Base-by-base conservation (phyloP, 2,888 invertebrate genomes). In the Trichopoda pennipes region DNA sequence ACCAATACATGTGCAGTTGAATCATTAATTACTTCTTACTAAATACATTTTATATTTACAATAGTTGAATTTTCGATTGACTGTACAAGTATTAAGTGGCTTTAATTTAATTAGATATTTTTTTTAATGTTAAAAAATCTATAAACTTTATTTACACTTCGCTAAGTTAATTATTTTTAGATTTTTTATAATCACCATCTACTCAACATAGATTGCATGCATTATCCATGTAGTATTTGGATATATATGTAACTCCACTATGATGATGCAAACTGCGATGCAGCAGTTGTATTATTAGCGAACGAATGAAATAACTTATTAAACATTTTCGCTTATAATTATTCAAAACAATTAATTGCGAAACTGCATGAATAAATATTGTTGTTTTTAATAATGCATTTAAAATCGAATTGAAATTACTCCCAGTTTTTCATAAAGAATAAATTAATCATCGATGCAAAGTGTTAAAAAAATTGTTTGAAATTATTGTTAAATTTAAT, bases 61-160 rank as follows among this genome's bases (percentile, higher is more conserved):
- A n/a, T n/a, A 16, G n/a, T 44, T 16, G 49, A 16, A 21, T 35
- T 56, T 58, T 32, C 38, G 23, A 38, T 17, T 56, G 21, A 28
- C 55, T 70, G 77, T 38, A 61, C 35, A 69, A 63, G n/a, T n/a
- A n/a, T 4, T 7, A 28, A 19, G 63, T 63, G 69, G 63, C 44
- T 63, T 63, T 17, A 47, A 56, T 1, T 44, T 28, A 28, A 16
- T 44, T 44, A n/a, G 7, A 19, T 56, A 19, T 38, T 60, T 58
- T 66, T 66, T 16, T 44, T 66, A 28, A 49, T 38, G 19, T 23
- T 21, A 53, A 66, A 58, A 72, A 53, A 72, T 60, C 35, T 60
- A 60, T 79, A 68, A 68, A 73, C 47, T 79, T 79, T 74, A 79
- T 79, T 79, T 74, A 79, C 79, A 79, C 79, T 79, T 79, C 73